phyloP scores from a whole-genome alignment of 2,113 vertebrate species.

The Sterna hirundo region DNA sequence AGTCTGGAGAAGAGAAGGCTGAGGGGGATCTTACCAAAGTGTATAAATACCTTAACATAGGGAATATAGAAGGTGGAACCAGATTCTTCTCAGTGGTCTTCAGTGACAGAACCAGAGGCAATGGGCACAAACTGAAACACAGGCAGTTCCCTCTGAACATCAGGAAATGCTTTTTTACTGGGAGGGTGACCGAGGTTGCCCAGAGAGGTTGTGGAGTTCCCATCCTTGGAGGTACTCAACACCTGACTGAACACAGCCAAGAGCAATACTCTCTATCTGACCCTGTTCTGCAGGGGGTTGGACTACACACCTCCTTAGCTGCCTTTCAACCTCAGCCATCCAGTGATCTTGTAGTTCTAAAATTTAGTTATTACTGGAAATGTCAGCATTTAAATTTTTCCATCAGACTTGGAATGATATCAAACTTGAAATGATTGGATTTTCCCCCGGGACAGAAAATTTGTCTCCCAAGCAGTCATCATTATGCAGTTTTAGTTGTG shows the following conservation, averaged over 20 bases:
- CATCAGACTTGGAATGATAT: background rate
- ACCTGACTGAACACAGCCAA: background rate
- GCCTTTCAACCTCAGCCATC: background rate
- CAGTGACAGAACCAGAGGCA: background rate
- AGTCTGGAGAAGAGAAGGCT: background rate
- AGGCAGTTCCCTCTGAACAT: background rate
- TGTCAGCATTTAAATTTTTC: background rate
- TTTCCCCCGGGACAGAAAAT: background rate
- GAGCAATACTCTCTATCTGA: background rate
- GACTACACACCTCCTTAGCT: background rate
- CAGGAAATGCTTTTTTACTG: background rate
- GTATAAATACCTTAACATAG: background rate
- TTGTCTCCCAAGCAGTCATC: background rate
- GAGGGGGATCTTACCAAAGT: background rate
- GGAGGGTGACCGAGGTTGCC: background rate
- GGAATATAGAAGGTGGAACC: background rate
- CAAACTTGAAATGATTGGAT: background rate
- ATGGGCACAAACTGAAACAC: background rate
- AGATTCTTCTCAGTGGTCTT: background rate
- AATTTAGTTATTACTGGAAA: background rate
- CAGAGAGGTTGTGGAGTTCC: background rate
- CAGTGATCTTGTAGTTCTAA: background rate
- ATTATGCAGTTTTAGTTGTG: background rate
- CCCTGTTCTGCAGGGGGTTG: background rate
- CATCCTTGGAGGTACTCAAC: background rate